Evolutionary conservation across 2,888 invertebrate species (phyloP), one percentile per base, ranked within the genome.

Genomic region (Tolmerus cingulatus): DNA sequence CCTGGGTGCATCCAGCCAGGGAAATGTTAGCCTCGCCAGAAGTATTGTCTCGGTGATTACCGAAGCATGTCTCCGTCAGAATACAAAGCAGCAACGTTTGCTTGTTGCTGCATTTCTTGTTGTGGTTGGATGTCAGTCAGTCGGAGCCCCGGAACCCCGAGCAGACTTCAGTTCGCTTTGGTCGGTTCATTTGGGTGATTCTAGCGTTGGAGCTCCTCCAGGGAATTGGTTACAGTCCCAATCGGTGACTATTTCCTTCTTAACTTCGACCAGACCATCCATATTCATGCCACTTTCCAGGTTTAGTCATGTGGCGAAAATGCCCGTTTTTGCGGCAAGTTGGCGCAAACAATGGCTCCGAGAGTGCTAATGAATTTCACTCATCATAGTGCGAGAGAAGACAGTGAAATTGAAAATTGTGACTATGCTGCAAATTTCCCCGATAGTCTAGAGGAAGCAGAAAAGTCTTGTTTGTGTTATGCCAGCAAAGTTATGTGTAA

Each of bases 41-140:
- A 66, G 66, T 66, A 77, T 77, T 77, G 77, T 77, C 40, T 77
- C 30, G 40, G 16, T 77, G 77, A 40, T 40, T 40, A 77, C 23
- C 77, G 77, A 77, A 77, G 19, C 77, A 40, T 77, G 77, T 77
- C 77, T 77, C 77, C 77, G 19, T 16, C 77, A 77, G 77, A 77
- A 77, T 77, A 77, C 77, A 37, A 77, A 77, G 40, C 77, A 77
- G 77, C 37, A 46, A 46, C 14, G 37, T 34, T 77, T 19, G 77
- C 12, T 77, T 77, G 37, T 77, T 77, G 77, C 40, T 77, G 40
- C 16, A 19, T 19, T 77, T 77, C 77, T 77, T 77, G 34, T 40
- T 16, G 37, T 37, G 37, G 43, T n/a, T 77, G 19, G 23, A 40
- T 34, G 37, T 40, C n/a, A 77, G 77, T 77, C 77, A 19, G 40